A percentile compares a stretch with the other conserved stretches of the same genome.
Evolutionary conservation across 2,113 vertebrate species (phyloP).

Genomic region (Catharus fuscescens): DNA sequence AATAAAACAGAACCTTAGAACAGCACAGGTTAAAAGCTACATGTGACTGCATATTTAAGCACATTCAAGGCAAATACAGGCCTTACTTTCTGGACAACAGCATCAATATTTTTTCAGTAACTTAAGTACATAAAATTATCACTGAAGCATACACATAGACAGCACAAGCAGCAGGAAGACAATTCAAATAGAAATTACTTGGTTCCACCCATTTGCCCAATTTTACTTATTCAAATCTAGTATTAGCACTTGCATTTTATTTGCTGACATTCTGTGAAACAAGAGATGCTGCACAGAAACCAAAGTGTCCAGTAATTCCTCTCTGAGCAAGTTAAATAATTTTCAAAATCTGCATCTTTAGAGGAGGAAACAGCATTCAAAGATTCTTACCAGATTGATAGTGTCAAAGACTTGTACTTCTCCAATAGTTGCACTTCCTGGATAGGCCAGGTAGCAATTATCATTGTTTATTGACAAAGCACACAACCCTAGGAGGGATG

Average conservation of each 20-base stretch:
- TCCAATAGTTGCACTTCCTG: conserved; percentile 95
- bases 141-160: background rate
- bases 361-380: background rate
- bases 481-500: conserved; percentile 78
- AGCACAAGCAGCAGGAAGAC: background rate
- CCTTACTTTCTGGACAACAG: background rate
- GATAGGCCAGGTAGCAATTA: conserved; percentile 97
- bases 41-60: background rate
- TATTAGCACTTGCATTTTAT: background rate
- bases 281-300: background rate
- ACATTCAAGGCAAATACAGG: background rate
- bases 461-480: conserved; percentile 96
- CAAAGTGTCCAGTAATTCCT: background rate
- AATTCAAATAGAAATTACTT: background rate
- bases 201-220: background rate
- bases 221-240: background rate
- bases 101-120: background rate
- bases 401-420: conserved; percentile 99
- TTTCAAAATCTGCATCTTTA: background rate
- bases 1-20: background rate
- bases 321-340: background rate
- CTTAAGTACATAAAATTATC: background rate
- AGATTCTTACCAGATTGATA: conserved; percentile 89
- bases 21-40: background rate
- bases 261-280: background rate